Percentiles rank a stretch among this genome's conserved stretches.
Evolutionary conservation across 1,140 invertebrate species (phyloP).

Genomic region (Pseudachorutes palmiensis): DNA sequence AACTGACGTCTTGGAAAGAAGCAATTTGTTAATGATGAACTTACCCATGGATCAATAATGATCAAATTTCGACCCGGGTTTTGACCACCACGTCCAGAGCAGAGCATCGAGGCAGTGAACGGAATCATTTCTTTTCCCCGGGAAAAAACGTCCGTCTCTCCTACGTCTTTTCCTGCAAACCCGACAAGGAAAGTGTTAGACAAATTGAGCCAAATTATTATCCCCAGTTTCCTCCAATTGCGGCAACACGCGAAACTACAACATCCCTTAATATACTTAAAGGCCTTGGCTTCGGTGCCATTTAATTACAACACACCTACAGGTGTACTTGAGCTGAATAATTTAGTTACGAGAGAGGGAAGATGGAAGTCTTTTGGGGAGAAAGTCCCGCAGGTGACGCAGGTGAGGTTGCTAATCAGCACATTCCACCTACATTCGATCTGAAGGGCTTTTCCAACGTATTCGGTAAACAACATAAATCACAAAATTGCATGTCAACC

Average conservation of each 20-base stretch:
- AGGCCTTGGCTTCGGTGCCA: background rate
- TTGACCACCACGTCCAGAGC: constrained; percentile 9
- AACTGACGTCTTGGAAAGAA: background rate
- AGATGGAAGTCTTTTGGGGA: background rate
- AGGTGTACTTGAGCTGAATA: background rate
- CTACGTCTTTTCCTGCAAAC: too few species aligned
- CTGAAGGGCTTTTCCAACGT: background rate
- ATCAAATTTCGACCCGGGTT: background rate
- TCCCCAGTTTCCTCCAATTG: too few species aligned
- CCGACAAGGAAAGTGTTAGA: too few species aligned
- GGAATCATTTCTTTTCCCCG: constrained; percentile 13
- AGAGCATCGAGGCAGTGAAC: background rate
- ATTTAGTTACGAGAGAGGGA: background rate
- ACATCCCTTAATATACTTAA: too few species aligned
- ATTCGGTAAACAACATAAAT: background rate
- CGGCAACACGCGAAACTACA: too few species aligned
- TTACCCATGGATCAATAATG: constrained; percentile 9
- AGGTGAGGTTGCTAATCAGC: background rate
- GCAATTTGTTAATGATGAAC: constrained; percentile 10
- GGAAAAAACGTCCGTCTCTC: too few species aligned
- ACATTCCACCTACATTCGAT: too few species aligned
- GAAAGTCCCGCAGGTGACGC: too few species aligned
- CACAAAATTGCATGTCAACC: too few species aligned
- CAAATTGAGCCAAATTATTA: too few species aligned
- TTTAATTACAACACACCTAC: background rate